Base-by-base conservation (phyloP, 2,888 invertebrate genomes). In the Drosophila austrosaltans region DNA sequence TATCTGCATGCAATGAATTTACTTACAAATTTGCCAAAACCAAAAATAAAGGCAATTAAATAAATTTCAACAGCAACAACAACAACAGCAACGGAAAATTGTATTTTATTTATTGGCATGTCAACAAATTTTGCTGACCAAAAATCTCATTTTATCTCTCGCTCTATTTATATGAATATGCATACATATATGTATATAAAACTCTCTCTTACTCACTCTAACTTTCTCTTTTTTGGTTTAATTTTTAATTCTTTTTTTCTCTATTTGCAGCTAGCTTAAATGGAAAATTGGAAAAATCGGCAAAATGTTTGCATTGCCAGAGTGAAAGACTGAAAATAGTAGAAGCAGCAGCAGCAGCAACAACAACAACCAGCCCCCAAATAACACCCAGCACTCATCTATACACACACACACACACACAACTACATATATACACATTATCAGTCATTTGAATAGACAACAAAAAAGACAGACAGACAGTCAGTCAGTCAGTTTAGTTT, bases 1-100 rank as follows among this genome's bases (percentile, higher is more conserved):
- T 36, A 32, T 56, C 22, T 69, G 42, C 22, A 60, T 76, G 78
- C 78, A 71, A 67, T 77, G 75, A 71, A 71, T 74, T 69, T 63
- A 80, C 66, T 75, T 66, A 72, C 71, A 73, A 67, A 79, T 65
- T 78, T 70, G 58, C 66, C 62, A 66, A 57, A 66, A 66, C 71
- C 71, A 48, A 79, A 77, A 76, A 79, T 74, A 82, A 73, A 77
- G 81, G 81, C 84, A 87, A 84, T 84, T 87, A 86, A 83, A 86
- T 88, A 74, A 81, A 83, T 88, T 86, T 77, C 67, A 66, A 59
- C 63, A 76, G 54, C 65, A 72, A 53, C 68, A 68, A 56, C 56
- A 54, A 16, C 56, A 54, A 16, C 67, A 60, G 32, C 53, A 56
- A 58, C 66, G 63, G 48, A 39, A 63, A 65, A 75, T 66, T 69